A percentile compares a stretch with the other conserved stretches of the same genome.
Conservation (phyloP, 2,888 invertebrate species). For the Tetranychus truncatus region DNA sequence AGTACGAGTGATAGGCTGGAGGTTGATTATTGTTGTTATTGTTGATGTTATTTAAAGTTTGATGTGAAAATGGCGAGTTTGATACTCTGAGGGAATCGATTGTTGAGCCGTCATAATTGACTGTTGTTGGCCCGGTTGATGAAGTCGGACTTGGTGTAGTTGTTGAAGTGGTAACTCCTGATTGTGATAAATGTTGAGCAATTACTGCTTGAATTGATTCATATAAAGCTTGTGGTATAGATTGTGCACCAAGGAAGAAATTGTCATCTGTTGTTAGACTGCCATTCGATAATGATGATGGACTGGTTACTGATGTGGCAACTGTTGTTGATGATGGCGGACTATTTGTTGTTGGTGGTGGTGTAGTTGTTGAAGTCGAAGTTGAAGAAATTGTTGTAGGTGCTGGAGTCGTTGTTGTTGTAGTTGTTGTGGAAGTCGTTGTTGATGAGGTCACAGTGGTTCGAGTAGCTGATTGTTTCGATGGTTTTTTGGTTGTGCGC, state of each 20-base stretch:
- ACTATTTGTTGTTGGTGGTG: background rate
- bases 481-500: background rate
- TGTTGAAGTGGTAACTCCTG: background rate
- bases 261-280: background rate
- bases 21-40: slow-evolving; percentile 3
- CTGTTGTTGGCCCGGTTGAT: background rate
- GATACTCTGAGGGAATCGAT: background rate
- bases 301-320: background rate
- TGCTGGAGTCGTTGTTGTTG: background rate
- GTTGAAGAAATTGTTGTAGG: background rate
- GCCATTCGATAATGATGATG: background rate
- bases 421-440: background rate
- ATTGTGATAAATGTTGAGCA: slow-evolving; percentile 11
- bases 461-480: background rate
- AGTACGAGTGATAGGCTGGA: background rate
- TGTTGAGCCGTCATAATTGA: background rate
- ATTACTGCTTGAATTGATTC: slow-evolving; percentile 17
- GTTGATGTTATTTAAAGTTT: background rate
- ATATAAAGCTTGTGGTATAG: slow-evolving; percentile 13
- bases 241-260: slow-evolving; percentile 8
- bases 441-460: background rate
- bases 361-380: background rate
- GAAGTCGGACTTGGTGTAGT: background rate
- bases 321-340: background rate
- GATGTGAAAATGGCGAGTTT: background rate